A percentile compares a stretch with the other conserved stretches of the same genome.
phyloP scores from a whole-genome alignment of 53 echinoderm and acorn worm species.

The Crossaster papposus region DNA sequence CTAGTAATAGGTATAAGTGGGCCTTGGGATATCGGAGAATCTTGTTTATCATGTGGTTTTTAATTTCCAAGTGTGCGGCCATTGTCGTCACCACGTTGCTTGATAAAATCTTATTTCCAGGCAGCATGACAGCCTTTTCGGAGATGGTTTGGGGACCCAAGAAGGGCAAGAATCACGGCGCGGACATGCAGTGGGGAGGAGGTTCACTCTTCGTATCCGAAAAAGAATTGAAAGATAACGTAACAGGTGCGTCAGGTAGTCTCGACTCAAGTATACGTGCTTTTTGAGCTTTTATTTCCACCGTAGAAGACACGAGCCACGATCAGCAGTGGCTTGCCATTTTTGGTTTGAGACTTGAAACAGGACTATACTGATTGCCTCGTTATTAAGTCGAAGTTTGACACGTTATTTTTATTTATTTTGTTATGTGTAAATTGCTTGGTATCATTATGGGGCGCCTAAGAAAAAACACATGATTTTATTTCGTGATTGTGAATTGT shows the following conservation, averaged over 20 bases:
- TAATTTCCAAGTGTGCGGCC: not conserved
- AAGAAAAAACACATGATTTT: no score
- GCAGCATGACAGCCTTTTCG: constrained; percentile 58
- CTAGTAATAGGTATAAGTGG: no score
- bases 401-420: no score
- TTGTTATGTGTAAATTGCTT: no score
- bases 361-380: not conserved
- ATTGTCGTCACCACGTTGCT: not conserved
- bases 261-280: not conserved
- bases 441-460: no score
- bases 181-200: constrained; percentile 70
- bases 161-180: constrained; percentile 43
- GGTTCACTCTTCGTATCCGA: constrained; percentile 58
- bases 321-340: no score
- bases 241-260: constrained; percentile 19
- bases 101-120: constrained; percentile 11
- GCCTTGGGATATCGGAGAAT: no score
- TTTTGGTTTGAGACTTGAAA: not conserved
- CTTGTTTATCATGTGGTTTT: no score
- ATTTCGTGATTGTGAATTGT: no score
- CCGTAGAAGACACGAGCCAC: no score
- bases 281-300: no score
- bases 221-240: constrained; percentile 13
- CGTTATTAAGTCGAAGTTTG: no score
- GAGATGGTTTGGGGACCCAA: constrained; percentile 61